phyloP scores from a whole-genome alignment of 2,888 invertebrate species.

The Acrocyrtus sp. region DNA sequence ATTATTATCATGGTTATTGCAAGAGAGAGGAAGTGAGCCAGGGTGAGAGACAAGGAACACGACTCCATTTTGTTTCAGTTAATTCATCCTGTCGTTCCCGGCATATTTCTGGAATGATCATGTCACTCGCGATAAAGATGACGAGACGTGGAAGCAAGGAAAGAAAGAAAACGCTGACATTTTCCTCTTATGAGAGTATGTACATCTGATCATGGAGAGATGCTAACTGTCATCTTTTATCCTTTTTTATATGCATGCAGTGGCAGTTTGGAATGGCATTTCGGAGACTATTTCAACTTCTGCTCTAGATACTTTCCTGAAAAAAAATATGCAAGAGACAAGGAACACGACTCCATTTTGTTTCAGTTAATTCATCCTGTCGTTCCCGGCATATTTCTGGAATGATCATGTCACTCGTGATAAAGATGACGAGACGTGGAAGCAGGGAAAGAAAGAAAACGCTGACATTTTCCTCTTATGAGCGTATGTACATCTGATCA shows the following conservation, averaged over 20 bases:
- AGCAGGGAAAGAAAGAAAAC: too few species aligned
- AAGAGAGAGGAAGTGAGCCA: too few species aligned
- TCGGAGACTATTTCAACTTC: too few species aligned
- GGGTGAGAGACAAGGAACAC: background rate
- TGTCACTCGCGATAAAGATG: too few species aligned
- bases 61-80: slow-evolving; percentile 15
- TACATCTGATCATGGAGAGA: background rate
- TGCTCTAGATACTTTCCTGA: too few species aligned
- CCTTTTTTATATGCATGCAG: background rate
- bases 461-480: too few species aligned
- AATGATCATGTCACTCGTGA: slow-evolving; percentile 42
- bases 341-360: slow-evolving; percentile 4
- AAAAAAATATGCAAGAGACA: too few species aligned
- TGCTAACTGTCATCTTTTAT: background rate
- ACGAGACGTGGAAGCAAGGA: too few species aligned
- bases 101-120: slow-evolving; percentile 34
- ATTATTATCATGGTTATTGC: too few species aligned
- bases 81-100: slow-evolving; percentile 7
- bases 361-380: slow-evolving; percentile 26
- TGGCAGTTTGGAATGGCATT: too few species aligned
- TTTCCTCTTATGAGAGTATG: background rate
- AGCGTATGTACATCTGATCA: background rate
- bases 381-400: slow-evolving; percentile 7
- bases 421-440: too few species aligned
- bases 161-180: too few species aligned